Base-by-base conservation (phyloP, 2,888 invertebrate genomes). In the Cotesia congregata region DNA sequence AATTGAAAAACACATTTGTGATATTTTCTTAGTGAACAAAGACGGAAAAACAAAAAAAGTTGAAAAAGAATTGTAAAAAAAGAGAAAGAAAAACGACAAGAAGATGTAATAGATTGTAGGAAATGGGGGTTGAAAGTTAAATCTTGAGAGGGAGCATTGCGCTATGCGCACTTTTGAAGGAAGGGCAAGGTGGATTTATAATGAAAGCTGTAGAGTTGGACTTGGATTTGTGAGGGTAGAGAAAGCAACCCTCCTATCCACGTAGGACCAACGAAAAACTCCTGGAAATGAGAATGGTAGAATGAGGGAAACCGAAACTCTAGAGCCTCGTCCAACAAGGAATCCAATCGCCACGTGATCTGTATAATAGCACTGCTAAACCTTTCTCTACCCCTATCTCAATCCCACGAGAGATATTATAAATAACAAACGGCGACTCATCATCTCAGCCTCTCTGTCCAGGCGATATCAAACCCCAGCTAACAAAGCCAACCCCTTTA, bases 301-400 rank as follows among this genome's bases (percentile, higher is more conserved):
- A 75, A 75, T 77, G 77, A 79, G 77, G 70, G 75, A 77, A 72
- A 50, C 39, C 38, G 72, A 77, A 79, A 72, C 74, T 76, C 76
- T 71, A 61, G 79, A 76, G 64, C 78, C 76, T 76, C 75, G 73
- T 79, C 83, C 84, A 81, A 86, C 85, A 83, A 85, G 84, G 84
- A 87, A 88, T 88, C 88, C 88, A 88, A 88, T 88, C 88, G 84
- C 87, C 87, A 85, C 86, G 86, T 87, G 88, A 88, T 88, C 86
- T 87, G 86, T 88, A 86, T 87, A 88, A 89, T 87, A 83, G 85
- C 84, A 80, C 82, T 83, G 86, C 84, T 86, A 86, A 88, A 87
- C 85, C 84, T 86, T 84, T 80, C 81, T 72, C 81, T 72, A 77
- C 81, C 82, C 83, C 82, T 78, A 79, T 80, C 79, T 80, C 82